Evolutionary conservation across 2,888 invertebrate species (phyloP).

Genomic region (Brenthis hecate): DNA sequence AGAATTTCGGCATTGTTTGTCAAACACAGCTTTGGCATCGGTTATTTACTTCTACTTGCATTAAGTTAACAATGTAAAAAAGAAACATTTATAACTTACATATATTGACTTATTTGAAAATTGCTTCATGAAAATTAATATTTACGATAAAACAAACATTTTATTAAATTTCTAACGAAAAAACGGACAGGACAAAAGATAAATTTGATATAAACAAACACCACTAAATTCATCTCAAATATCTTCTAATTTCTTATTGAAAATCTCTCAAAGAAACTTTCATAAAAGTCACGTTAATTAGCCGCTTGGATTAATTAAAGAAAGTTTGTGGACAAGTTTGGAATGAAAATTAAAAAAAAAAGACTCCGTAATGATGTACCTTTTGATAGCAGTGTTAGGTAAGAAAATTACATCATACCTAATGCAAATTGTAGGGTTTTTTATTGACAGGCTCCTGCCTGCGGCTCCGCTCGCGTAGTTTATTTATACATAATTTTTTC

Average conservation of each 20-base stretch:
- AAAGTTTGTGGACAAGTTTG: conserved; percentile 50
- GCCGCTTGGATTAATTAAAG: conserved; percentile 60
- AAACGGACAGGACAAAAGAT: neutral
- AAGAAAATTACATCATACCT: neutral
- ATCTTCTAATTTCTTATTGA: conserved; percentile 34
- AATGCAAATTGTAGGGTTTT: no score
- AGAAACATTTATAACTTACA: neutral
- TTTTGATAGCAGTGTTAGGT: conserved; percentile 10
- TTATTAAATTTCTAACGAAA: neutral
- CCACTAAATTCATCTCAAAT: conserved; percentile 19
- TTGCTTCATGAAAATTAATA: no score
- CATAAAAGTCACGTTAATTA: conserved; percentile 57
- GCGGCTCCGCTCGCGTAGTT: no score
- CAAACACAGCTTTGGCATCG: conserved; percentile 17
- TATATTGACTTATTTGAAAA: no score
- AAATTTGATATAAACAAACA: conserved; percentile 21
- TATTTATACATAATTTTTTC: no score
- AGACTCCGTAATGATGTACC: conserved; percentile 28
- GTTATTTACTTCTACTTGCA: conserved; percentile 14
- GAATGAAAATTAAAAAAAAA: conserved; percentile 54
- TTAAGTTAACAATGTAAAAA: conserved; percentile 1
- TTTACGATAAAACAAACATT: neutral
- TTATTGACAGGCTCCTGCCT: no score
- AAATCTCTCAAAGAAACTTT: conserved; percentile 32
- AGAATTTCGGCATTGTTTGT: conserved; percentile 25